These are phyloP conservation scores for Neofelis nebulosa DNA, from an alignment of 2,113 vertebrate species.

Conservation along the genomic window DNA sequence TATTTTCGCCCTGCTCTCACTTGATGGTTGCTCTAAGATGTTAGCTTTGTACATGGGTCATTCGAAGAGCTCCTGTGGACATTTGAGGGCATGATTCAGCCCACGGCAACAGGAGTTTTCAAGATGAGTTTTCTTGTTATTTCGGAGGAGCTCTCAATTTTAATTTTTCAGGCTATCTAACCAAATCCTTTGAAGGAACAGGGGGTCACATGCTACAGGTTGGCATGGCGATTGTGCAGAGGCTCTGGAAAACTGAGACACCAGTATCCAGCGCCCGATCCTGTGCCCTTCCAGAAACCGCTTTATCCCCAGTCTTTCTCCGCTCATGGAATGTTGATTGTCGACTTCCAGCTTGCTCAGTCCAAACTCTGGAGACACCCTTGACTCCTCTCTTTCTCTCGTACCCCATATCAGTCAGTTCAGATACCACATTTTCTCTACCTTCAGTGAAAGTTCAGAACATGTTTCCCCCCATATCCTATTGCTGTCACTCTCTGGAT, in stretches of 20 bases:
- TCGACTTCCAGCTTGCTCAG: background rate
- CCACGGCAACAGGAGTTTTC: background rate
- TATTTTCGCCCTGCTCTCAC: background rate
- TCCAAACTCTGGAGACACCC: background rate
- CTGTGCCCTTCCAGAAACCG: background rate
- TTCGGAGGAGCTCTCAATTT: background rate
- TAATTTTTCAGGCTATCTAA: background rate
- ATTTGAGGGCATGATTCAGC: background rate
- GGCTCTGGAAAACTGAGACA: background rate
- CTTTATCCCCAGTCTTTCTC: background rate
- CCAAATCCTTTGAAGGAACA: background rate
- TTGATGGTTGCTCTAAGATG: background rate
- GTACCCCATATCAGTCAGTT: background rate
- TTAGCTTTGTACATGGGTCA: background rate
- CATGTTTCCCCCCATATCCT: background rate
- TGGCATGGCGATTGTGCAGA: background rate
- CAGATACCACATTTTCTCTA: background rate
- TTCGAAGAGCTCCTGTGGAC: background rate
- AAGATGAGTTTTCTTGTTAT: background rate
- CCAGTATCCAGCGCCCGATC: accelerated
- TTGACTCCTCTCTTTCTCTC: background rate
- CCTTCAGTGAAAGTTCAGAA: background rate
- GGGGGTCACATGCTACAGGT: background rate
- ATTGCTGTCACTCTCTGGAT: background rate
- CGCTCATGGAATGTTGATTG: background rate